Conservation (phyloP, 1,140 invertebrate genomes). For the Cephus cinctus region DNA sequence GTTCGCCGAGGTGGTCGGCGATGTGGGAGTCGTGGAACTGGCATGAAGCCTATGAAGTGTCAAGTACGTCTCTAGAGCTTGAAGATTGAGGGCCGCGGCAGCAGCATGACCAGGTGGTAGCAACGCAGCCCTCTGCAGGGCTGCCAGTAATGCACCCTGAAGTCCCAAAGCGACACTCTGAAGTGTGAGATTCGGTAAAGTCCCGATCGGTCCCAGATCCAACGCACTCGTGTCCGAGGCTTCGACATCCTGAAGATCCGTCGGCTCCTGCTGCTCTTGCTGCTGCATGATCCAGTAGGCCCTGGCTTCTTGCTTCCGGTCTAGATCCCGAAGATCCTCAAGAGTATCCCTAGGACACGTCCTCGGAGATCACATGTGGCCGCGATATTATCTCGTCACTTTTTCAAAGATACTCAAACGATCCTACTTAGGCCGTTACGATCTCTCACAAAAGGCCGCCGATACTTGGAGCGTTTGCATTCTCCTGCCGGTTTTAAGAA, state of each 20-base stretch:
- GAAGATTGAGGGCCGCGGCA: slow-evolving; percentile 75
- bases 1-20: slow-evolving; percentile 56
- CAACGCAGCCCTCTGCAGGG: slow-evolving; percentile 71
- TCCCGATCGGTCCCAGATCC: slow-evolving; percentile 19
- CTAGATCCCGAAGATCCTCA: too few relatives aligned
- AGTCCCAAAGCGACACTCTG: slow-evolving; percentile 66
- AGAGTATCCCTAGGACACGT: too few relatives aligned
- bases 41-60: slow-evolving; percentile 70
- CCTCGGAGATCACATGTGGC: neutral
- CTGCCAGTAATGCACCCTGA: slow-evolving; percentile 75
- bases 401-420: too few relatives aligned
- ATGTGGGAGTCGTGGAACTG: slow-evolving; percentile 15
- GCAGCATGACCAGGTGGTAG: slow-evolving; percentile 75
- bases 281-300: slow-evolving; percentile 36
- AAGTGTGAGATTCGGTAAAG: slow-evolving; percentile 45
- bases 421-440: too few relatives aligned
- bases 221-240: slow-evolving; percentile 22
- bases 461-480: too few relatives aligned
- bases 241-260: slow-evolving; percentile 26
- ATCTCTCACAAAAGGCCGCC: too few relatives aligned
- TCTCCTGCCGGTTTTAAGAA: slow-evolving; percentile 5
- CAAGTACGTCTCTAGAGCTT: slow-evolving; percentile 80
- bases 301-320: too few relatives aligned
- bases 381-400: neutral
- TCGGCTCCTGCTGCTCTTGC: slow-evolving; percentile 28